Evolutionary conservation across 1,140 invertebrate species (phyloP), one percentile per base, ranked within the genome.

Genomic region (Lepidurus couesii): DNA sequence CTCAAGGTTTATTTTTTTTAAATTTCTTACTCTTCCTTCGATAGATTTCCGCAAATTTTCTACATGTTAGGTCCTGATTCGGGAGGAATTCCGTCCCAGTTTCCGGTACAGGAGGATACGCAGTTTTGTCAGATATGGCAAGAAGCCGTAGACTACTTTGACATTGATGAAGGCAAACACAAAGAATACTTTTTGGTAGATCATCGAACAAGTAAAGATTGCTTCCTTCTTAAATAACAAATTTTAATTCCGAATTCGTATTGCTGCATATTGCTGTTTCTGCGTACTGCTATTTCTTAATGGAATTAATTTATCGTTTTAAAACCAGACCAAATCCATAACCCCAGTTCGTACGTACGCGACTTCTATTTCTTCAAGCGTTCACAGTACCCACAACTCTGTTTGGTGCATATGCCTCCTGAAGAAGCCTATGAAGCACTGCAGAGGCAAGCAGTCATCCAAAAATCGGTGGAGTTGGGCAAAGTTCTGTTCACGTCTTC

Each of bases 361-460:
- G 98, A 99, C 84, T 95, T 97, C 84, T 99, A 99, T 85, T 99
- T 99, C 85, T 99, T 99, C 86, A 98, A 98, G 84, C 89, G 98
- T 26, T 97, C 97, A 0, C 96, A 98, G 84, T 99, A 99, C 86
- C 97, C 98, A 0, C 96, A 99, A 85, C 87, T 99, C 44, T 93
- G 94, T 80, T 86, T 99, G n/a, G 91, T 98, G 16, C 91, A 96
- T 80, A 95, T 99, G 93, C 91, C 95, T 83, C 92, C 94, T 0
- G 91, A 95, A 43, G 92, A 95, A 80, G 98, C 97, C 0, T 95
- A 95, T 82, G 90, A 94, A 82, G 95, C 95, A 10, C 85, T 99
- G 13, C 96, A 99, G 84, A 91, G 91, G 81, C 95, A 98, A 84
- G 95, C 98, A 82, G 88, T 99, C 53, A 89, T 92, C 73, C 91